Evolutionary conservation across 2,797 vertebrate species (phyloP).

Genomic region (Staurois parvus): DNA sequence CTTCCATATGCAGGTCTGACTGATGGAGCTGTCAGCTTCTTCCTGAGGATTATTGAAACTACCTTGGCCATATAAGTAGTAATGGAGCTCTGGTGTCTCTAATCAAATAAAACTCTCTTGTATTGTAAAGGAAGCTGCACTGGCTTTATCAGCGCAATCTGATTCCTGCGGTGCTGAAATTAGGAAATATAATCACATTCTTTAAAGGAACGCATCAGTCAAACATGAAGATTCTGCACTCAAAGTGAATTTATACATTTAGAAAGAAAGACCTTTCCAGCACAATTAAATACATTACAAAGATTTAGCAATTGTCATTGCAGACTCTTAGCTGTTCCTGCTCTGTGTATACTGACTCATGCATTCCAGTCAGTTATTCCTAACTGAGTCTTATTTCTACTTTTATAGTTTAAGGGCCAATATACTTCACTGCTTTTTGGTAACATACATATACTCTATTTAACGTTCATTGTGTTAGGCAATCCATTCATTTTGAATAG

Average conservation of each 20-base stretch:
- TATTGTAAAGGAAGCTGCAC: background rate
- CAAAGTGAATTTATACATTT: background rate
- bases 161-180: background rate
- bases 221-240: background rate
- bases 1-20: slow-evolving; percentile 5
- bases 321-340: background rate
- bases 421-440: no score
- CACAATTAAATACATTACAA: no score
- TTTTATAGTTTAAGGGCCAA: no score
- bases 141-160: background rate
- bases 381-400: no score
- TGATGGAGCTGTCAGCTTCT: slow-evolving; percentile 32
- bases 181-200: background rate
- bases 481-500: no score
- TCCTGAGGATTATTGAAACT: slow-evolving; percentile 16
- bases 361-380: background rate
- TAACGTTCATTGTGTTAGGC: no score
- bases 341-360: background rate
- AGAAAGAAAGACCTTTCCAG: no score
- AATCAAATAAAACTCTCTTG: slow-evolving; percentile 1
- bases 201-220: background rate
- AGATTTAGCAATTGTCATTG: no score
- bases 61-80: slow-evolving; percentile 26
- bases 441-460: no score
- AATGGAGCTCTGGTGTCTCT: background rate